phyloP scores from a whole-genome alignment of 2,888 invertebrate species.

The Diaphora mendica region DNA sequence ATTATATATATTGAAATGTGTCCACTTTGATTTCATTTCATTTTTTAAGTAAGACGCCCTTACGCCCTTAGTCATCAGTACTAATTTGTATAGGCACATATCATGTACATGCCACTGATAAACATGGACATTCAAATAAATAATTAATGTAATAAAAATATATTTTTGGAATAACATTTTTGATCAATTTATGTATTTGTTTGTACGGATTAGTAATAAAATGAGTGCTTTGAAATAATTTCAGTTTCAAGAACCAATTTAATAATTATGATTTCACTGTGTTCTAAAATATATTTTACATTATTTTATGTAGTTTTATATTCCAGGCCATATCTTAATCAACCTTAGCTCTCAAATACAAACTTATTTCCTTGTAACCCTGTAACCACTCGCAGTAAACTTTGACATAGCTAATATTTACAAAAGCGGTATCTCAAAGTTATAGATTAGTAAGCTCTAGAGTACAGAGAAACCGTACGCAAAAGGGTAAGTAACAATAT shows the following conservation, averaged over 20 bases:
- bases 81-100: no score
- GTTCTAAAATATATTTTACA: no score
- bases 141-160: background rate
- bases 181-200: background rate
- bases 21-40: no score
- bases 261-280: no score
- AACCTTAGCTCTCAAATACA: no score
- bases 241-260: background rate
- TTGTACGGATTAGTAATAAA: background rate
- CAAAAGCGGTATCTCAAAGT: background rate
- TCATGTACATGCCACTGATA: no score
- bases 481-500: background rate
- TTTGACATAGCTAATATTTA: background rate
- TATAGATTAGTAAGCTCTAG: background rate
- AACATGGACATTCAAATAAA: no score
- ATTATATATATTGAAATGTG: no score
- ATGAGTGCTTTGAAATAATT: background rate
- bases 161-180: background rate
- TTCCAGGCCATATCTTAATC: no score
- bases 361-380: background rate
- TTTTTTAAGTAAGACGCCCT: no score
- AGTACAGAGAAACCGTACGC: background rate
- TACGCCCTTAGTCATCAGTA: no score
- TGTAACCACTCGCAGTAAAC: background rate
- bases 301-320: no score